phyloP scores from a whole-genome alignment of 2,113 vertebrate species.

The Maylandia zebra region DNA sequence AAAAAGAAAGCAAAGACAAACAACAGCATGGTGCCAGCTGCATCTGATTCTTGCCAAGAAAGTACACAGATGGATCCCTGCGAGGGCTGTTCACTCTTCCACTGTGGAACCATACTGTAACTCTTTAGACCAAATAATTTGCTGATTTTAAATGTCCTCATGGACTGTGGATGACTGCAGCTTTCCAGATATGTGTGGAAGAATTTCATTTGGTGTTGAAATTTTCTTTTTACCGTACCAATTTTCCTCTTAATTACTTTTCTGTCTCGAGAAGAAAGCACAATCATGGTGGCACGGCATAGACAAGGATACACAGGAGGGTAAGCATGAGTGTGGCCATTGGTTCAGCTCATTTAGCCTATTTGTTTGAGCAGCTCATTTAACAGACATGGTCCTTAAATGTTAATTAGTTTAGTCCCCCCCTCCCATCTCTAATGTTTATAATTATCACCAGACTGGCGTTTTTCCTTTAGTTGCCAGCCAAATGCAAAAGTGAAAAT shows the following conservation, averaged over 20 bases:
- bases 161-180: neutral
- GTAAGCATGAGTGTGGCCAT: neutral
- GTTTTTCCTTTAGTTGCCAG: slow-evolving; percentile 20
- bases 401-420: slow-evolving; percentile 55
- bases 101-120: neutral
- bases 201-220: neutral
- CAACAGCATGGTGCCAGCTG: neutral
- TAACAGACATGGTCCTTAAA: slow-evolving; percentile 50
- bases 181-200: neutral
- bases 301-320: neutral
- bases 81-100: neutral
- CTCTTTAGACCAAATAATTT: neutral
- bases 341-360: slow-evolving; percentile 12
- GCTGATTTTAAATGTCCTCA: neutral
- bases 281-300: neutral
- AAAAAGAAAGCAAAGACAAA: neutral
- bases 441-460: slow-evolving; percentile 63
- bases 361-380: slow-evolving; percentile 56
- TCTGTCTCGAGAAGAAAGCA: neutral
- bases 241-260: neutral
- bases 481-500: neutral
- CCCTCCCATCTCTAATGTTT: slow-evolving; percentile 48
- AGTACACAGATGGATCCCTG: neutral
- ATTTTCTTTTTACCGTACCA: neutral
- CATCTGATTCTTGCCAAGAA: neutral